phyloP scores from a whole-genome alignment of 2,113 vertebrate species.

The Amblyopsis rosae region DNA sequence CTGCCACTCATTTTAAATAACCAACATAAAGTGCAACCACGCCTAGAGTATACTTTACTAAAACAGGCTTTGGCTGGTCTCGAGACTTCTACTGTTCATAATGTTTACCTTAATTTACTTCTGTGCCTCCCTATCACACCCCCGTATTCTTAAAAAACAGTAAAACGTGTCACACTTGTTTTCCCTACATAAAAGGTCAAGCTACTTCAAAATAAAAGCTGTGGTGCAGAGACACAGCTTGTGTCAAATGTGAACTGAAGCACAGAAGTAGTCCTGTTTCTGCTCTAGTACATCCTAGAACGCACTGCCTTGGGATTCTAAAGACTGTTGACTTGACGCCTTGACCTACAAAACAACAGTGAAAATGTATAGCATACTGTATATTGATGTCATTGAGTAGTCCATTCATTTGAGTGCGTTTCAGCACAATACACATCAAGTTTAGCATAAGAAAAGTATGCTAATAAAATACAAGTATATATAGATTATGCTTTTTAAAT shows the following conservation, averaged over 20 bases:
- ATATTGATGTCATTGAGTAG: constrained; percentile 60
- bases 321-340: constrained; percentile 59
- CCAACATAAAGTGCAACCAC: constrained; percentile 60
- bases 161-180: constrained; percentile 46
- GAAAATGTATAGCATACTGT: constrained; percentile 62
- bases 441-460: constrained; percentile 71
- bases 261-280: constrained; percentile 51
- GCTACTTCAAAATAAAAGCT: constrained; percentile 47
- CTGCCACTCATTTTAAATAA: constrained; percentile 61
- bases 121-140: constrained; percentile 38
- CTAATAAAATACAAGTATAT: constrained; percentile 68
- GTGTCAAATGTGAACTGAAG: constrained; percentile 60
- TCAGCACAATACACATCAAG: constrained; percentile 47
- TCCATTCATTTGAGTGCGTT: constrained; percentile 64
- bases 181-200: constrained; percentile 34
- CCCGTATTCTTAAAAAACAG: constrained; percentile 53
- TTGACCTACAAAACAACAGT: constrained; percentile 67
- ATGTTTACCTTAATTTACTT: constrained; percentile 68
- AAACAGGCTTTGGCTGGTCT: constrained; percentile 73
- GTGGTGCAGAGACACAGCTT: constrained; percentile 55
- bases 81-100: constrained; percentile 57
- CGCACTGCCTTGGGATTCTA: constrained; percentile 56
- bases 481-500: constrained; percentile 72
- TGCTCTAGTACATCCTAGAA: constrained; percentile 72
- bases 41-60: constrained; percentile 46